These are phyloP conservation scores for Carapus acus DNA, from an alignment of 2,797 vertebrate genomes.

Conservation along the genomic window DNA sequence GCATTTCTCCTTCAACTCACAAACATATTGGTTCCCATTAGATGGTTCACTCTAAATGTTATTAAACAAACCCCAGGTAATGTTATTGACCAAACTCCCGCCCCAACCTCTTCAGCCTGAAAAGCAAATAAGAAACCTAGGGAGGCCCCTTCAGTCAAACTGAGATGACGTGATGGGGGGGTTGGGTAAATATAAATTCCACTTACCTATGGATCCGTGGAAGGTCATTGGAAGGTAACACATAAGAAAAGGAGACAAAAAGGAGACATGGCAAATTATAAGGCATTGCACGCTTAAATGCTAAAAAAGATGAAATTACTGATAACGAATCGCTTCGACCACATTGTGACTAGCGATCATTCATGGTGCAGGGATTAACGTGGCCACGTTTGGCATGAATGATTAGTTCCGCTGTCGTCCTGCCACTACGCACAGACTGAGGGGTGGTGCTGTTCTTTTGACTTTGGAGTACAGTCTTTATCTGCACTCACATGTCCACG, in stretches of 20 bases:
- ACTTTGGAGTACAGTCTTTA: conserved; percentile 15
- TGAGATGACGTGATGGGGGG: too few relatives aligned
- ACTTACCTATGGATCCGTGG: conserved; percentile 42
- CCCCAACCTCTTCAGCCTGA: too few relatives aligned
- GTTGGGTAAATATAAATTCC: neutral
- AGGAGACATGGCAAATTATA: conserved; percentile 1
- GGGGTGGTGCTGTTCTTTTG: conserved; percentile 10
- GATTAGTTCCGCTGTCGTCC: neutral
- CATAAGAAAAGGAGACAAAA: conserved; percentile 15
- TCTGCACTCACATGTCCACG: neutral
- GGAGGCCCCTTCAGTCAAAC: too few relatives aligned
- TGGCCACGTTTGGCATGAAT: neutral
- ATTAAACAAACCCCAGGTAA: too few relatives aligned
- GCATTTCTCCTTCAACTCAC: too few relatives aligned
- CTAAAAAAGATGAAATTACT: neutral
- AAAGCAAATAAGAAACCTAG: too few relatives aligned
- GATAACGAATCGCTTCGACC: neutral
- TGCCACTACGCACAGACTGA: conserved; percentile 23
- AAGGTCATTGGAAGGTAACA: conserved; percentile 24
- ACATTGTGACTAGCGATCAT: neutral
- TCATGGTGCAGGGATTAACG: conserved; percentile 4
- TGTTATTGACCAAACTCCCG: too few relatives aligned
- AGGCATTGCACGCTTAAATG: neutral
- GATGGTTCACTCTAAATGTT: too few relatives aligned
- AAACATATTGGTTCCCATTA: too few relatives aligned